Evolutionary conservation across 2,888 invertebrate species (phyloP).

Genomic region (Drosophila niveifrons): DNA sequence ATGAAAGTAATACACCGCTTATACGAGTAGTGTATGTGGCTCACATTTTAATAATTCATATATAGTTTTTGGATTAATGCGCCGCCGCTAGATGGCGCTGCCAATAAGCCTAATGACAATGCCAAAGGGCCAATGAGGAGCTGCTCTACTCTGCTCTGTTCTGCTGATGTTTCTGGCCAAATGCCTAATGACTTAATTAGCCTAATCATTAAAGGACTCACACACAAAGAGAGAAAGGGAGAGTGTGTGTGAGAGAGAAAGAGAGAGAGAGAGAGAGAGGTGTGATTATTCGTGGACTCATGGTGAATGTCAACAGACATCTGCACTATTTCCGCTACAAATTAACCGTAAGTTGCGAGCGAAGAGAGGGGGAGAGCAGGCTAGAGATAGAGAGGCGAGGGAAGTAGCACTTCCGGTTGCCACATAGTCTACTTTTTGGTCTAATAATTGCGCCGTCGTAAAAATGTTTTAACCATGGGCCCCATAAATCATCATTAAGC

Average conservation of each 20-base stretch:
- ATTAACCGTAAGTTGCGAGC: conserved; percentile 27
- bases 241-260: background rate
- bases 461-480: conserved; percentile 71
- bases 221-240: conserved; percentile 9
- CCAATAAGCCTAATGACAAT: conserved; percentile 57
- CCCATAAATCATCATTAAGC: conserved; percentile 79
- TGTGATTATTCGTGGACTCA: no score
- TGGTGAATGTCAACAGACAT: conserved; percentile 46
- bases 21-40: no score
- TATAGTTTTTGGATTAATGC: conserved; percentile 67
- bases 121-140: conserved; percentile 4
- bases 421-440: conserved; percentile 32
- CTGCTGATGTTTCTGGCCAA: conserved; percentile 50
- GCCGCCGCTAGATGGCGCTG: conserved; percentile 55
- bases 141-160: no score
- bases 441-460: conserved; percentile 68
- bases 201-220: conserved; percentile 64
- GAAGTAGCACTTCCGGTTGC: conserved; percentile 20
- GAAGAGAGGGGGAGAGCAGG: background rate
- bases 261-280: background rate
- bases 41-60: conserved; percentile 74
- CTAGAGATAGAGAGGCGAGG: no score
- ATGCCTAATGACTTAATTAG: conserved; percentile 79
- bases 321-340: conserved; percentile 63
- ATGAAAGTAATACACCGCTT: conserved; percentile 55